Evolutionary conservation across 2,113 vertebrate species (phyloP).

Genomic region (Maccullochella peelii): DNA sequence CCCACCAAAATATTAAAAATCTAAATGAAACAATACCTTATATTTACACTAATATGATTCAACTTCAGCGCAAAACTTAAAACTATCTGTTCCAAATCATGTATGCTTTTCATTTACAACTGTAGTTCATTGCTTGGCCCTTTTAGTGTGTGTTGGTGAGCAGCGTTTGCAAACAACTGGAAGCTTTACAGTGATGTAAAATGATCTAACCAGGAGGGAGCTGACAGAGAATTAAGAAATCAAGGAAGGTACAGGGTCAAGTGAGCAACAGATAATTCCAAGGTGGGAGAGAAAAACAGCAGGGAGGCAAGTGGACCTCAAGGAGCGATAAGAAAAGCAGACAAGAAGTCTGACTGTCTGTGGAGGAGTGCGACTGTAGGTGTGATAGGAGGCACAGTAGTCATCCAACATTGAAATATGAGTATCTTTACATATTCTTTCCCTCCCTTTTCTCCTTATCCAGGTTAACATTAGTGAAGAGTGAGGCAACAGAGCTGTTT

Average conservation of each 20-base stretch:
- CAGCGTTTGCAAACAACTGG: background rate
- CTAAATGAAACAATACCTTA: background rate
- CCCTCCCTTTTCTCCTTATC: background rate
- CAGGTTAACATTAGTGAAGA: slow-evolving; percentile 20
- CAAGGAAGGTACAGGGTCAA: slow-evolving; percentile 38
- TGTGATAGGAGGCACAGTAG: slow-evolving; percentile 31
- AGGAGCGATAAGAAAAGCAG: slow-evolving; percentile 36
- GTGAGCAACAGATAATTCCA: slow-evolving; percentile 54
- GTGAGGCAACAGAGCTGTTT: slow-evolving; percentile 9
- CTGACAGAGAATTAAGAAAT: slow-evolving; percentile 31
- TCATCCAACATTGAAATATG: slow-evolving; percentile 27
- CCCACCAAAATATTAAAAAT: too few species aligned
- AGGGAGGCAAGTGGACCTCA: slow-evolving; percentile 11
- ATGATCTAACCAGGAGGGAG: background rate
- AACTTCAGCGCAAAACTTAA: background rate
- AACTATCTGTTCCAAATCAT: background rate
- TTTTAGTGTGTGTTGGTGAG: background rate
- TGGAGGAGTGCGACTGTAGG: slow-evolving; percentile 31
- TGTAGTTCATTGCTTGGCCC: background rate
- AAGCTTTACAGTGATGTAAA: background rate
- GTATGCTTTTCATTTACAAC: background rate
- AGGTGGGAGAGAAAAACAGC: slow-evolving; percentile 27
- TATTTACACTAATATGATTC: background rate
- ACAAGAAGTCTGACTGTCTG: slow-evolving; percentile 36
- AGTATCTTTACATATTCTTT: slow-evolving; percentile 18